Evolutionary conservation across 2,797 vertebrate genomes (phyloP).

Genomic region (Tenualosa ilisha): DNA sequence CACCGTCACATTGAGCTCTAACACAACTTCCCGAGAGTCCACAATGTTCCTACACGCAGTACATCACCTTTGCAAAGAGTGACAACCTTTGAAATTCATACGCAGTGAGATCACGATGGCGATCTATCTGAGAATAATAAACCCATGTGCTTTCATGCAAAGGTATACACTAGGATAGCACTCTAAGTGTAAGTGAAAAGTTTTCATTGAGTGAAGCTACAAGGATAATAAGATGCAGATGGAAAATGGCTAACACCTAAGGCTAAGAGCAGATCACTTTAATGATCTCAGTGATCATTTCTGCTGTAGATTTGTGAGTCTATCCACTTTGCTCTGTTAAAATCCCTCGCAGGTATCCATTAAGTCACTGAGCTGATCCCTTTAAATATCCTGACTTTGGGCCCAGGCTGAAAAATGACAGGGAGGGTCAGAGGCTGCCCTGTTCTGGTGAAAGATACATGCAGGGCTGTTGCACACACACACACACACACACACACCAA

Average conservation of each 20-base stretch:
- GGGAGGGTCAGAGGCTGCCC: constrained; percentile 23
- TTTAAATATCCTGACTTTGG: neutral
- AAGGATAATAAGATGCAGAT: neutral
- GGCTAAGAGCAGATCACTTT: neutral
- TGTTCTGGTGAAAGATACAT: constrained; percentile 9
- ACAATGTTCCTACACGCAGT: neutral
- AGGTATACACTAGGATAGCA: neutral
- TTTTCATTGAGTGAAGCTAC: neutral
- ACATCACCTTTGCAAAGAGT: neutral
- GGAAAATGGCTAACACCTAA: neutral
- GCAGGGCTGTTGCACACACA: neutral
- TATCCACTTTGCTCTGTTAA: neutral
- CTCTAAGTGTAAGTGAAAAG: neutral
- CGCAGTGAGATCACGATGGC: neutral
- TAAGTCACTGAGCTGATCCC: constrained; percentile 6
- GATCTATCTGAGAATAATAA: neutral
- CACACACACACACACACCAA: neutral
- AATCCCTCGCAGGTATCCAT: constrained; percentile 8
- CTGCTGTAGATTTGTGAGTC: constrained; percentile 8
- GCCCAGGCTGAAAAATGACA: constrained; percentile 19
- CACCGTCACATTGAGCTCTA: neutral
- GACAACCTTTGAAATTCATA: neutral
- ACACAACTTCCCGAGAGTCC: neutral
- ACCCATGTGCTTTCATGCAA: neutral
- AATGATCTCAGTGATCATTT: constrained; percentile 5